Conservation (phyloP, 2,797 vertebrate genomes). For the Myiotriccus ornatus region DNA sequence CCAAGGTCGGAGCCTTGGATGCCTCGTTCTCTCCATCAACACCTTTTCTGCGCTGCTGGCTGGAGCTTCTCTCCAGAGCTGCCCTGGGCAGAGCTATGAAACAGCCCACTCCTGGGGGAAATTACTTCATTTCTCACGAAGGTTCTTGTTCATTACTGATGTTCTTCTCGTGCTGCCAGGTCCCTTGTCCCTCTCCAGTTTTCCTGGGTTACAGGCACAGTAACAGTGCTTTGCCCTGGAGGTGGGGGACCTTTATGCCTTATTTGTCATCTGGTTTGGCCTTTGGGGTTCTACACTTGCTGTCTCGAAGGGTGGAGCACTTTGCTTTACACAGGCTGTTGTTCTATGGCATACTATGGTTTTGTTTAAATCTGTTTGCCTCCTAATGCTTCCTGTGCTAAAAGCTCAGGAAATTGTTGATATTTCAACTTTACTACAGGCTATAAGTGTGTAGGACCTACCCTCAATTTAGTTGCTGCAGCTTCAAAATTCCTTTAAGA, state of each 20-base stretch:
- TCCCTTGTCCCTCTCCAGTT: neutral
- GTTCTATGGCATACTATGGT: neutral
- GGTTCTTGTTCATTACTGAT: neutral
- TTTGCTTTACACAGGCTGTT: neutral
- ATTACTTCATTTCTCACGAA: neutral
- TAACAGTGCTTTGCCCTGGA: neutral
- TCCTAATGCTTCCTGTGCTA: neutral
- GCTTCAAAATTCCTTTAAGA: neutral
- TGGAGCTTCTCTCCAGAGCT: neutral
- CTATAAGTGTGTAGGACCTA: neutral
- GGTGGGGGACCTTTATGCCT: neutral
- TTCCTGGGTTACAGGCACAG: neutral
- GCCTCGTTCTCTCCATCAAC: neutral
- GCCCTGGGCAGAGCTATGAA: neutral
- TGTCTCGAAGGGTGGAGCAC: neutral
- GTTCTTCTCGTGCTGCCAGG: neutral
- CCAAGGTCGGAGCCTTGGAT: neutral
- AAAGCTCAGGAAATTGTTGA: neutral
- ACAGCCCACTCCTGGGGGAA: neutral
- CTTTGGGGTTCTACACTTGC: neutral
- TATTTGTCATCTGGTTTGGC: neutral
- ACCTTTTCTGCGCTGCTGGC: slow-evolving; percentile 13
- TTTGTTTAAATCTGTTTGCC: neutral
- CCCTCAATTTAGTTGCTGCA: neutral
- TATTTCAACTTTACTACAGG: neutral